These are phyloP conservation scores for Apostichopus parvimensis DNA, from an alignment of 35 echinoderm and acorn worm species.

Conservation along the genomic window DNA sequence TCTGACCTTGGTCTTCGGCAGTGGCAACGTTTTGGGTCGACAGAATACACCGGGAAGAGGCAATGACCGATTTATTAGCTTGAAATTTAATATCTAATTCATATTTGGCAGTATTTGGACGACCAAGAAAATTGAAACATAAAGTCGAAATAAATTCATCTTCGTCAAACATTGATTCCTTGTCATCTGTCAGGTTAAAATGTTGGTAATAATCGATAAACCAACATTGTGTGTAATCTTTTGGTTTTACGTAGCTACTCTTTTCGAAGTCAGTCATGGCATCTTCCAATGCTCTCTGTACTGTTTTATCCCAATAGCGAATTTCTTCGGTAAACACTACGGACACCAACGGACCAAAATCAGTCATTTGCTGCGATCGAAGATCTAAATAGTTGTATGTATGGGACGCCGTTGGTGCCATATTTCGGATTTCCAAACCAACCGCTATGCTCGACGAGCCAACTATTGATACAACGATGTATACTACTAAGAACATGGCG, in stretches of 20 bases:
- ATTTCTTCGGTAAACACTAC: not conserved
- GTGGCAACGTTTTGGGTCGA: not conserved
- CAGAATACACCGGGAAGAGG: not conserved
- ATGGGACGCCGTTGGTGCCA: not conserved
- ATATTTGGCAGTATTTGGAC: not conserved
- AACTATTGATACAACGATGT: not conserved
- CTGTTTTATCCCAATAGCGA: not conserved
- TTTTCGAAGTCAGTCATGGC: not conserved
- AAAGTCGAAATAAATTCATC: not conserved
- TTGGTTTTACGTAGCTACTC: not conserved
- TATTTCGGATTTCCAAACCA: not conserved
- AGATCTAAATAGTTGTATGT: not conserved
- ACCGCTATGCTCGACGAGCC: not conserved
- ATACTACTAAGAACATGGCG: not conserved
- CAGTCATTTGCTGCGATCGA: not conserved
- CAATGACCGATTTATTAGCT: not conserved
- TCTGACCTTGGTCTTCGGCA: not conserved
- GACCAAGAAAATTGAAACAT: not conserved
- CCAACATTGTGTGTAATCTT: conserved; percentile 3
- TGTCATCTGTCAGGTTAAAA: not conserved
- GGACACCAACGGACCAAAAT: not conserved
- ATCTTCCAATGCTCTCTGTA: not conserved
- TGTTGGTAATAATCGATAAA: conserved; percentile 8
- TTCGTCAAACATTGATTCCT: not conserved
- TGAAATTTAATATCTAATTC: conserved; percentile 9